Conservation (phyloP, 2,113 vertebrate species). For the Eulemur rufifrons region DNA sequence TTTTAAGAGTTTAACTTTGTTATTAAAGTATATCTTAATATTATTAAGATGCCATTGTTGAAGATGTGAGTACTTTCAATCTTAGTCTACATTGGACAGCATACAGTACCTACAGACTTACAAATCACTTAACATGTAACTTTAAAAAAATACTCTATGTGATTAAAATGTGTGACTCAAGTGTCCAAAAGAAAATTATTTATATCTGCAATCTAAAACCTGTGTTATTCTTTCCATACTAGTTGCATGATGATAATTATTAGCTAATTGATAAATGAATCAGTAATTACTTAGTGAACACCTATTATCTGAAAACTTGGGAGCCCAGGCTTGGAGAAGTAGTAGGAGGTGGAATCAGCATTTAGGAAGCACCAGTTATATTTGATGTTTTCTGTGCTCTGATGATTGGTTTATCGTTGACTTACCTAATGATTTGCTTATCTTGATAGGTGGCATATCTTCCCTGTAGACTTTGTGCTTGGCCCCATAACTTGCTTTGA, state of each 20-base stretch:
- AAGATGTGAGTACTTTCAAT: not conserved
- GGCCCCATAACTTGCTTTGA: not conserved
- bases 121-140: slow-evolving; percentile 1
- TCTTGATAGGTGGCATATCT: not conserved
- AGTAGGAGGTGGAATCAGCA: not conserved
- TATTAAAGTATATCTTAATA: slow-evolving; percentile 13
- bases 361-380: not conserved
- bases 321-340: not conserved
- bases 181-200: not conserved
- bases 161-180: slow-evolving; percentile 13
- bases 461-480: not conserved
- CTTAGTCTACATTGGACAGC: not conserved
- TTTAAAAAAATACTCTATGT: not conserved
- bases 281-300: not conserved
- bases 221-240: not conserved
- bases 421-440: not conserved
- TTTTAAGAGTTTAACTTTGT: slow-evolving; percentile 49
- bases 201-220: not conserved
- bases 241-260: not conserved
- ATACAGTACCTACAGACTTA: not conserved
- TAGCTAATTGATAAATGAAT: not conserved
- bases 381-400: not conserved
- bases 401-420: not conserved
- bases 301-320: not conserved
- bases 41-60: not conserved